Conservation (phyloP, 2,888 invertebrate genomes). For the Rugalucina vietnamica region DNA sequence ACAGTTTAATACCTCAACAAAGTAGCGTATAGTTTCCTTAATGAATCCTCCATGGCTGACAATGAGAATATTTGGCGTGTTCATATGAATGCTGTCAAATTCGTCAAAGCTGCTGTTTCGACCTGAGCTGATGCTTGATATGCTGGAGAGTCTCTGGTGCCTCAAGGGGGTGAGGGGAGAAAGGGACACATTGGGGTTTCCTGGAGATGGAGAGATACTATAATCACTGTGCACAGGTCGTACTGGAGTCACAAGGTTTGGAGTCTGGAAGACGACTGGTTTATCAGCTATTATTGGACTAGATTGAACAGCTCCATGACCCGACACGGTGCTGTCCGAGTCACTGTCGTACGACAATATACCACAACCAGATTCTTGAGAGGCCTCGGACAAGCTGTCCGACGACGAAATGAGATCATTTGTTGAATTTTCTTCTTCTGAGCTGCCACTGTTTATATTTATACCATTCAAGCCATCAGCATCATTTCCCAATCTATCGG, state of each 20-base stretch:
- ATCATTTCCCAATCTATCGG: not conserved
- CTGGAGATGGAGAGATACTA: slow-evolving; percentile 21
- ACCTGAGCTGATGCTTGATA: slow-evolving; percentile 80
- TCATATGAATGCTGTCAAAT: slow-evolving; percentile 68
- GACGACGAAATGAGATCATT: slow-evolving; percentile 56
- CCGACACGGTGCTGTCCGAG: slow-evolving; percentile 48
- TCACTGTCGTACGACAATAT: slow-evolving; percentile 27
- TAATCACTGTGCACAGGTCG: slow-evolving; percentile 18
- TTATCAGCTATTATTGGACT: not conserved
- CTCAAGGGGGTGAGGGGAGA: slow-evolving; percentile 79
- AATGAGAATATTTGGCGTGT: slow-evolving; percentile 79
- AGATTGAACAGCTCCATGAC: not conserved
- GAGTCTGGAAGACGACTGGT: slow-evolving; percentile 33
- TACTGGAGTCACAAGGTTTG: slow-evolving; percentile 32
- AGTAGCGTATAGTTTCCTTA: slow-evolving; percentile 81
- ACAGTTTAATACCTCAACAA: slow-evolving; percentile 78
- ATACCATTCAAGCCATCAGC: not conserved
- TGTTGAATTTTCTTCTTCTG: slow-evolving; percentile 55
- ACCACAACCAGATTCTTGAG: not conserved
- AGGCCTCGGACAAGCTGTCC: slow-evolving; percentile 27
- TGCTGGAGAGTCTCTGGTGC: slow-evolving; percentile 75
- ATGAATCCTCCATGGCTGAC: slow-evolving; percentile 83
- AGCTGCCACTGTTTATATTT: slow-evolving; percentile 36
- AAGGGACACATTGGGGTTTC: slow-evolving; percentile 82
- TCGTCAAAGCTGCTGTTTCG: slow-evolving; percentile 81